Evolutionary conservation across 2,888 invertebrate species (phyloP).

Genomic region (Corythucha ciliata): DNA sequence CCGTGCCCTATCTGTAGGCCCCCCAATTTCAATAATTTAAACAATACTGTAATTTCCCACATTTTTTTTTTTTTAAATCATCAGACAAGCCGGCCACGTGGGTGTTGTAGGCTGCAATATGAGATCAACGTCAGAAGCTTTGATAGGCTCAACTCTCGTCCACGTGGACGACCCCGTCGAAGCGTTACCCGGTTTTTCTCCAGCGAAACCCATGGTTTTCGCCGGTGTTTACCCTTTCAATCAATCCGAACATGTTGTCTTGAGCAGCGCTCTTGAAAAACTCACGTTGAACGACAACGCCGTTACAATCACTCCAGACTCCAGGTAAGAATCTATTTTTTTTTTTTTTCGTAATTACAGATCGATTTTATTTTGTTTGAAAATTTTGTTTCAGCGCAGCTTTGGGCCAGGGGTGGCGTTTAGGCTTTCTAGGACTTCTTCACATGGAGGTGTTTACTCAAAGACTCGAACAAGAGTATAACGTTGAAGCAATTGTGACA

Average conservation of each 20-base stretch:
- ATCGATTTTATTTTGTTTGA: no score
- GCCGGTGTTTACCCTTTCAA: slow-evolving; percentile 87
- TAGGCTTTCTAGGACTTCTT: slow-evolving; percentile 76
- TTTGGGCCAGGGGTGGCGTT: slow-evolving; percentile 77
- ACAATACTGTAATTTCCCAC: no score
- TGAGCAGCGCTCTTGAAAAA: slow-evolving; percentile 79
- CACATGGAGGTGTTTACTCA: slow-evolving; percentile 86
- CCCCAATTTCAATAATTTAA: no score
- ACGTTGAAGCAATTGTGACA: slow-evolving; percentile 70
- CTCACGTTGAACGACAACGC: slow-evolving; percentile 90
- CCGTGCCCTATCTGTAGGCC: slow-evolving; percentile 53
- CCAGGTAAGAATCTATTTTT: no score
- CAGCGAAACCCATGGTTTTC: slow-evolving; percentile 71
- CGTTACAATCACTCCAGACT: slow-evolving; percentile 69
- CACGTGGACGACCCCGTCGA: slow-evolving; percentile 46
- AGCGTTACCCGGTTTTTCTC: slow-evolving; percentile 54
- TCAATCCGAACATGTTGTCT: slow-evolving; percentile 66
- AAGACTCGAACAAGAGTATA: slow-evolving; percentile 72
- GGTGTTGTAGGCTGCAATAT: slow-evolving; percentile 79
- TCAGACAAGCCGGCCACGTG: slow-evolving; percentile 79
- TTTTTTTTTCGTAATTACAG: background rate
- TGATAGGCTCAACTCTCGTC: slow-evolving; percentile 66
- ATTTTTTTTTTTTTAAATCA: slow-evolving; percentile 8
- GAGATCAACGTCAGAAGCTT: slow-evolving; percentile 60
- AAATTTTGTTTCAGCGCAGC: slow-evolving; percentile 60